These are phyloP conservation scores for Solea senegalensis DNA, from an alignment of 2,113 vertebrate species.

Conservation along the genomic window DNA sequence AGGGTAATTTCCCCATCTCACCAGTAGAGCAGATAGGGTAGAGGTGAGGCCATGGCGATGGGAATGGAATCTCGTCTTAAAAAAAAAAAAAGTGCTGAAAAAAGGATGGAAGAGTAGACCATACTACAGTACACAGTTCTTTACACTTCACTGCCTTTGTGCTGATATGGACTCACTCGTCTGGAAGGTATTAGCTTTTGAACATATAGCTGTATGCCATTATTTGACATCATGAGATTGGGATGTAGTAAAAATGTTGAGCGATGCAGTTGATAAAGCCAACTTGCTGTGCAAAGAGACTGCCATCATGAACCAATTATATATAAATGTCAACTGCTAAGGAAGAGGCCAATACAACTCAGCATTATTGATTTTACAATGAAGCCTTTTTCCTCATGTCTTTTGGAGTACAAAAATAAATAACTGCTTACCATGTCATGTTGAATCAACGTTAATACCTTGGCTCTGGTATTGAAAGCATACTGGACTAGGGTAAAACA, in stretches of 20 bases:
- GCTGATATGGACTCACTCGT: not conserved
- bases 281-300: not conserved
- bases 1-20: constrained; percentile 43
- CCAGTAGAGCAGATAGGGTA: constrained; percentile 33
- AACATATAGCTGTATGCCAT: not conserved
- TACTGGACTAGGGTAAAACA: not conserved
- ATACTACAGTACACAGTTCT: not conserved
- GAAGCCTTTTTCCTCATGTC: not conserved
- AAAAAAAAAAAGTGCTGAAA: constrained; percentile 10
- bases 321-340: constrained; percentile 39
- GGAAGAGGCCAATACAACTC: constrained; percentile 26
- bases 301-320: constrained; percentile 47
- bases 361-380: constrained; percentile 44
- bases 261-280: constrained; percentile 25
- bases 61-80: constrained; percentile 13
- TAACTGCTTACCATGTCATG: not conserved
- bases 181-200: not conserved
- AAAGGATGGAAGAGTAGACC: not conserved
- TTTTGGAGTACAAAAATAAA: constrained; percentile 4
- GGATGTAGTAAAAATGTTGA: constrained; percentile 8
- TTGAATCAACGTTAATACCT: constrained; percentile 9
- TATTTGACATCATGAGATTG: not conserved
- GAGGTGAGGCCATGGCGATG: constrained; percentile 22
- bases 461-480: not conserved
- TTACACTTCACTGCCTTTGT: not conserved